phyloP scores from a whole-genome alignment of 1,140 invertebrate genomes.

The Bilobella aurantiaca region DNA sequence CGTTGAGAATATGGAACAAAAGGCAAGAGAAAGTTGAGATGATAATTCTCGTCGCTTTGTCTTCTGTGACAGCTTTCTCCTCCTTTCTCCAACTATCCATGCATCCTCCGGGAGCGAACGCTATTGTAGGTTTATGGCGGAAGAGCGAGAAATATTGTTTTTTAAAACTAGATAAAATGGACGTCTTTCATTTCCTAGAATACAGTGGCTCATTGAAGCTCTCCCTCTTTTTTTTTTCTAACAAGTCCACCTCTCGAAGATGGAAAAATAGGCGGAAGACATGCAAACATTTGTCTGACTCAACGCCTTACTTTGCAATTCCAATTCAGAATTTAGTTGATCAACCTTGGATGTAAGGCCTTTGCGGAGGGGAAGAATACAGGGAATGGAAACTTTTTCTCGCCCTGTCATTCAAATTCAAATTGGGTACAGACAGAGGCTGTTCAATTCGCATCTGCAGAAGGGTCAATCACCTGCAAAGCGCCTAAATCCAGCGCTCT shows the following conservation, averaged over 20 bases:
- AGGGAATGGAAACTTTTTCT: background rate
- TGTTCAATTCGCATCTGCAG: too few species aligned
- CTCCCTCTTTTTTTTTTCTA: too few species aligned
- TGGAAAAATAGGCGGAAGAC: background rate
- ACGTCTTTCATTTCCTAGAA: background rate
- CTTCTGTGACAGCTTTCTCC: background rate
- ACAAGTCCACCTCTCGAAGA: too few species aligned
- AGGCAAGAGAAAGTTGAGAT: background rate
- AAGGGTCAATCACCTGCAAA: too few species aligned
- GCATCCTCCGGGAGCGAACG: too few species aligned
- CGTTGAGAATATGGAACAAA: background rate
- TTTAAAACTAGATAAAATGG: background rate
- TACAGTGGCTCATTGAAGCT: background rate
- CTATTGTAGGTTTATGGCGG: background rate
- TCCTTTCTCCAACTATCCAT: too few species aligned
- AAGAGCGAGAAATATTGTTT: constrained; percentile 4
- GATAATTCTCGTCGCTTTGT: background rate
- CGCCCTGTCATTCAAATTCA: background rate
- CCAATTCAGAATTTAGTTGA: background rate
- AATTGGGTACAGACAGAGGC: too few species aligned
- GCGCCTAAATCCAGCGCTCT: background rate
- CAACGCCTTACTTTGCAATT: background rate
- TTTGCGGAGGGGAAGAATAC: background rate
- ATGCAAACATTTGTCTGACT: background rate
- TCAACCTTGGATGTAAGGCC: too few species aligned